These are phyloP conservation scores for Caenorhabditis afra DNA, from an alignment of 2,888 invertebrate species.

Conservation along the genomic window DNA sequence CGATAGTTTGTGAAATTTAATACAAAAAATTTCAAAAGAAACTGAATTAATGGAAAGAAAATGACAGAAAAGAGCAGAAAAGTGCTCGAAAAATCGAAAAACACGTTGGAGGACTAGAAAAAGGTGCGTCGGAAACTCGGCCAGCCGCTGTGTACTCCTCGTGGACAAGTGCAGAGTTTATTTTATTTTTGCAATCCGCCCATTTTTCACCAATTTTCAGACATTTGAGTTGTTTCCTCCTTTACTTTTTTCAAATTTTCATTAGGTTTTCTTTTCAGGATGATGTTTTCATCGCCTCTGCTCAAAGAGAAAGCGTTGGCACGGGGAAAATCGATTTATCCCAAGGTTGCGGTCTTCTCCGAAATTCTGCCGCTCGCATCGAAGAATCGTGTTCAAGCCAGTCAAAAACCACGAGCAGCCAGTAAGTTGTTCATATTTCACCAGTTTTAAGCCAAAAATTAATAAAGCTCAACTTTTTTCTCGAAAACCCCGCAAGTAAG, in stretches of 20 bases:
- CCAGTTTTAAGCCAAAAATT: neutral
- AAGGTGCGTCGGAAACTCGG: slow-evolving; percentile 6
- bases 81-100: slow-evolving; percentile 3
- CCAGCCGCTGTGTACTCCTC: slow-evolving; percentile 26
- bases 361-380: slow-evolving; percentile 74
- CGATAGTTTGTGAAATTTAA: neutral
- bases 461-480: too few relatives aligned
- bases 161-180: slow-evolving; percentile 18
- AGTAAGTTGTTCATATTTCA: slow-evolving; percentile 61
- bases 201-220: slow-evolving; percentile 21
- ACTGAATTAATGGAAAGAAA: neutral
- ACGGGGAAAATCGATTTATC: slow-evolving; percentile 63
- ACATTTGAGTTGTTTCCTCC: slow-evolving; percentile 27
- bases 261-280: slow-evolving; percentile 39
- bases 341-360: slow-evolving; percentile 69
- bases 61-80: neutral
- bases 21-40: slow-evolving; percentile 1
- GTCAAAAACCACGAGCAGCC: slow-evolving; percentile 65
- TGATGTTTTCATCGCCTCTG: slow-evolving; percentile 62
- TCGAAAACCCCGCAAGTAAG: too few relatives aligned
- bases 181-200: slow-evolving; percentile 1
- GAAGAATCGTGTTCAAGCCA: slow-evolving; percentile 70
- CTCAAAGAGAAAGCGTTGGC: slow-evolving; percentile 66
- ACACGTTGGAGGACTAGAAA: slow-evolving; percentile 14
- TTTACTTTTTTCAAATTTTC: too few relatives aligned